Evolutionary conservation across 2,797 vertebrate species (phyloP).

Genomic region (Mormyrus proboscirostris): DNA sequence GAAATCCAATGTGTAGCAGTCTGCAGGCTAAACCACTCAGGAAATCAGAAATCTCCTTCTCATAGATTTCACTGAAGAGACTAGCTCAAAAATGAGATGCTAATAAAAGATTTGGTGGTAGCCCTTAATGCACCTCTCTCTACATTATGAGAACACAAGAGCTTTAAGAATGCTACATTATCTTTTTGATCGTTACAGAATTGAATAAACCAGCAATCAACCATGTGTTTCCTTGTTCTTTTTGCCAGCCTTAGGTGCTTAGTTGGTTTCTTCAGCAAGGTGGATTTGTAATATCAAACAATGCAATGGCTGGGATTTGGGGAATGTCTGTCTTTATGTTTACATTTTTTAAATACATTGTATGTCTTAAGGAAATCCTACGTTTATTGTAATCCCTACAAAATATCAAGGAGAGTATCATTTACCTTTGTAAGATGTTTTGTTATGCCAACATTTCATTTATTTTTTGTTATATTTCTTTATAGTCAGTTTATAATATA

Average conservation of each 20-base stretch:
- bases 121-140: conserved; percentile 19
- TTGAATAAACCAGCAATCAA: conserved; percentile 9
- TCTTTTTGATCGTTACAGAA: conserved; percentile 12
- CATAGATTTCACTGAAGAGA: neutral
- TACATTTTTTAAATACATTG: neutral
- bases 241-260: neutral
- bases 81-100: conserved; percentile 19
- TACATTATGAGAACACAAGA: conserved; percentile 14
- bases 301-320: neutral
- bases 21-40: conserved; percentile 1
- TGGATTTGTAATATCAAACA: neutral
- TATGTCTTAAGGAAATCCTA: neutral
- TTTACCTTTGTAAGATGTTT: neutral
- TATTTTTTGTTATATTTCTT: neutral
- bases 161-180: conserved; percentile 20
- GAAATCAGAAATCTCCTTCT: conserved; percentile 4
- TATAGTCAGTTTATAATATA: neutral
- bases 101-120: conserved; percentile 19
- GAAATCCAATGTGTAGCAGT: neutral
- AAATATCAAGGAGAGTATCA: neutral
- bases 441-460: conserved; percentile 7
- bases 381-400: neutral
- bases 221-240: neutral
- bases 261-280: neutral
- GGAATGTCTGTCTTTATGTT: neutral